Conservation (phyloP, 1,140 invertebrate genomes). For the Scaptomyza montana region DNA sequence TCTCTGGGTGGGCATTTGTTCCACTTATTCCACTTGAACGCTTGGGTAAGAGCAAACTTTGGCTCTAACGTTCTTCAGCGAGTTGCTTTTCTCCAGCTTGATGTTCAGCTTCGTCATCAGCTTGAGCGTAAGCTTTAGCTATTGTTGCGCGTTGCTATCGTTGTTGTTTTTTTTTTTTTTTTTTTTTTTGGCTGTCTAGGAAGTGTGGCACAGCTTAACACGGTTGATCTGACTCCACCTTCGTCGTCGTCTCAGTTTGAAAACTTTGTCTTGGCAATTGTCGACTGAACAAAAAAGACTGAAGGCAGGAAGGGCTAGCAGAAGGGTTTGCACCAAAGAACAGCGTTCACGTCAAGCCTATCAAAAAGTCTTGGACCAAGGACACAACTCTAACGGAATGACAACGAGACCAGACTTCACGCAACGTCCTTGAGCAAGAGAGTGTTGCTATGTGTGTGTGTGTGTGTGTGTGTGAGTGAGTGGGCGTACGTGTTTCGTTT, state of each 20-base stretch:
- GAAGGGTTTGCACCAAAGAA: neutral
- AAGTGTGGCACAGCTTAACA: constrained; percentile 13
- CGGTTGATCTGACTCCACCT: constrained; percentile 9
- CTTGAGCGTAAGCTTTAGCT: neutral
- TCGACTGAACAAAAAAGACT: constrained; percentile 10
- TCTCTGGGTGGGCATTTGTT: constrained; percentile 54
- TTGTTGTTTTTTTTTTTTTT: neutral
- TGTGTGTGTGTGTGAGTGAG: constrained; percentile 11
- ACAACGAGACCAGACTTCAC: constrained; percentile 40
- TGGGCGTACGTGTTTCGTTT: constrained; percentile 63
- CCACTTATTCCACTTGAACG: constrained; percentile 75
- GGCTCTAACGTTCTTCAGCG: constrained; percentile 58
- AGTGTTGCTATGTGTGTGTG: neutral
- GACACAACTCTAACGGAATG: constrained; percentile 45
- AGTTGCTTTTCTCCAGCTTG: constrained; percentile 34
- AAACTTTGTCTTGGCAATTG: constrained; percentile 54
- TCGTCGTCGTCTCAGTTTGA: constrained; percentile 36
- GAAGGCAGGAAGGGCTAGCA: neutral
- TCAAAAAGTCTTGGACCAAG: constrained; percentile 64
- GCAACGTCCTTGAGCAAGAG: constrained; percentile 27
- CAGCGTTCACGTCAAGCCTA: constrained; percentile 71
- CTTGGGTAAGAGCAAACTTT: constrained; percentile 73
- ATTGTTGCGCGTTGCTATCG: constrained; percentile 5
- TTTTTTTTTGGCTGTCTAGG: constrained; percentile 16
- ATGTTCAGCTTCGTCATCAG: too few species aligned